These are phyloP conservation scores for Pseudochirops corinnae DNA, from an alignment of 2,797 vertebrate species.

Conservation along the genomic window DNA sequence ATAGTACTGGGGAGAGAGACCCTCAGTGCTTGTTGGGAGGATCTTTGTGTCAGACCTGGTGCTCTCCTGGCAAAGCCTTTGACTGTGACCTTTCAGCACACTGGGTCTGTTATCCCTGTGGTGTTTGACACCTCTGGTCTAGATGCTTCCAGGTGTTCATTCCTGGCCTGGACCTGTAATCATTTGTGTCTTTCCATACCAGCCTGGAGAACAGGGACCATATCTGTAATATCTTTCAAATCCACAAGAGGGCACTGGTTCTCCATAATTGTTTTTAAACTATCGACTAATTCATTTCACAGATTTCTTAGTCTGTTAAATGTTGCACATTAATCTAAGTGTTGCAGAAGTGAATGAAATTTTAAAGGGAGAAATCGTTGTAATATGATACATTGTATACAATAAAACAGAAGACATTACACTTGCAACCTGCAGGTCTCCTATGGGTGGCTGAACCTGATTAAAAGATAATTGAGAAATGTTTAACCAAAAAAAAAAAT, in stretches of 20 bases:
- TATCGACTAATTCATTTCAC: slow-evolving; percentile 31
- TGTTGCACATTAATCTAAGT: slow-evolving; percentile 11
- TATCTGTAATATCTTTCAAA: slow-evolving; percentile 45
- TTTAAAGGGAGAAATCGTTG: slow-evolving; percentile 40
- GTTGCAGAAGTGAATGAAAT: slow-evolving; percentile 37
- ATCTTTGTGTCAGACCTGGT: neutral
- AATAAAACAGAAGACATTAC: neutral
- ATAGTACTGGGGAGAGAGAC: neutral
- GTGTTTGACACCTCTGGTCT: neutral
- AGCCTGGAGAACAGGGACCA: neutral
- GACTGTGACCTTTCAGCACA: neutral
- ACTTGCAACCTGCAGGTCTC: neutral
- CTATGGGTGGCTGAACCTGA: neutral
- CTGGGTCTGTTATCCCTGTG: neutral
- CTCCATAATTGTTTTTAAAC: slow-evolving; percentile 35
- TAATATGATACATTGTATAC: neutral
- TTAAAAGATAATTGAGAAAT: neutral
- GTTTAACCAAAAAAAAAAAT: neutral
- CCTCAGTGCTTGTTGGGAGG: neutral
- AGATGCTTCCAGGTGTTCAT: neutral
- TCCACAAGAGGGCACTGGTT: slow-evolving; percentile 78
- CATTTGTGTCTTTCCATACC: slow-evolving; percentile 22
- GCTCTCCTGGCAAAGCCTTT: neutral
- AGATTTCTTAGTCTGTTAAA: slow-evolving; percentile 24
- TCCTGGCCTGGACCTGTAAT: neutral